These are phyloP conservation scores for Hirudo medicinalis DNA, from an alignment of 1,140 invertebrate genomes.

Conservation along the genomic window DNA sequence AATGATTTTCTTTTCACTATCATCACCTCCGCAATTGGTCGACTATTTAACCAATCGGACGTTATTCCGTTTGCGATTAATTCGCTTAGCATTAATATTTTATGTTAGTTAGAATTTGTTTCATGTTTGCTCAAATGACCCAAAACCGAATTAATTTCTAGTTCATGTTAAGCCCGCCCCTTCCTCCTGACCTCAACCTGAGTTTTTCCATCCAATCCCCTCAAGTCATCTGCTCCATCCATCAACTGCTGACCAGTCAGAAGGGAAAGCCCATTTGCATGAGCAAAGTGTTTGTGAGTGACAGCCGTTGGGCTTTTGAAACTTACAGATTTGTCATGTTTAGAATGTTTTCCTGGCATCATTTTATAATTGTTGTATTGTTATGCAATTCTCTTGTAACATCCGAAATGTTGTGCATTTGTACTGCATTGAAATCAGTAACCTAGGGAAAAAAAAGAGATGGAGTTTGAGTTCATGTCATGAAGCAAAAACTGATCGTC, in stretches of 20 bases:
- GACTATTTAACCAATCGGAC: no score
- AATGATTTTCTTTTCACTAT: not conserved
- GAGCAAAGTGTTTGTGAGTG: not conserved
- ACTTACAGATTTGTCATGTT: no score
- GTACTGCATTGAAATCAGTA: no score
- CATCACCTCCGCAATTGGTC: no score
- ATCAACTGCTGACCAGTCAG: slow-evolving; percentile 7
- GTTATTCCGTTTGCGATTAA: no score
- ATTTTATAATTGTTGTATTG: no score
- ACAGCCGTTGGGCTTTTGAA: not conserved
- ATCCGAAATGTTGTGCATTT: no score
- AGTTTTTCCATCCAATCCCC: not conserved
- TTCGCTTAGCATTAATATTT: no score
- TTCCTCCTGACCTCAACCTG: not conserved
- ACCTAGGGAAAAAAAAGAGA: no score
- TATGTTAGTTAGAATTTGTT: no score
- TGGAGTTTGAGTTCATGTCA: not conserved
- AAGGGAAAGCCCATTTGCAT: not conserved
- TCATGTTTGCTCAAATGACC: not conserved
- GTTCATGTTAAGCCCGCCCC: not conserved
- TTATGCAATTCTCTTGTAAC: no score
- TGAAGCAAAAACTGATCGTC: not conserved
- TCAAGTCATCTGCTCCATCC: not conserved
- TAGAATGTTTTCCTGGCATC: no score
- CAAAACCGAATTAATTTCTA: not conserved